phyloP scores from a whole-genome alignment of 2,113 vertebrate species.

The Lathamus discolor region DNA sequence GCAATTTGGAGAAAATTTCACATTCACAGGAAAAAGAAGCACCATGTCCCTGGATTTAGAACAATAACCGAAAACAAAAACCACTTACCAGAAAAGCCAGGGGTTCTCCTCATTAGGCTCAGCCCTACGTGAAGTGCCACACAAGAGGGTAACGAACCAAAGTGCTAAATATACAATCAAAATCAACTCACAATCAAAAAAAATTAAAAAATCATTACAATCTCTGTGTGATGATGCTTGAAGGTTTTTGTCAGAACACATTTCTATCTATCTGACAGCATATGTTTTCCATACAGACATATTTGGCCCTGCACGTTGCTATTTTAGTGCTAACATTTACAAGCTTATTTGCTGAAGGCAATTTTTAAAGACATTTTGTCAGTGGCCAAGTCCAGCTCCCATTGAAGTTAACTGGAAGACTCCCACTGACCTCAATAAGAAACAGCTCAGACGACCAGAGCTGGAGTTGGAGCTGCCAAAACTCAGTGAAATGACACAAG shows the following conservation, averaged over 20 bases:
- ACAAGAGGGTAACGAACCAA: not conserved
- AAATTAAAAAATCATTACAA: not conserved
- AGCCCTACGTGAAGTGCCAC: not conserved
- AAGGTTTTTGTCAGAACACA: not conserved
- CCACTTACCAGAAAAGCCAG: not conserved
- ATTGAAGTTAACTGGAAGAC: conserved; percentile 39
- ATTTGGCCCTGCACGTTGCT: conserved; percentile 5
- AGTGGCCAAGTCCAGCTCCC: conserved; percentile 21
- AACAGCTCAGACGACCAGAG: not conserved
- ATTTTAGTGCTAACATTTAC: conserved; percentile 45
- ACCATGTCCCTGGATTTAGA: not conserved
- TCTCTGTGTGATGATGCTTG: not conserved
- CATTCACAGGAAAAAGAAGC: not conserved
- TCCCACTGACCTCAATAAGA: conserved; percentile 48
- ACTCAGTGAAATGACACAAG: not conserved
- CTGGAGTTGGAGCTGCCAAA: not conserved
- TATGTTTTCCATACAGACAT: conserved; percentile 46
- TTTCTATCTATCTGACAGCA: conserved; percentile 20
- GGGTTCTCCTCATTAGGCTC: not conserved
- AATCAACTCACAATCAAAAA: not conserved
- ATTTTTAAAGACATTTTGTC: conserved; percentile 55
- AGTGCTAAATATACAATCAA: not conserved
- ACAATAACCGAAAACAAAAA: conserved; percentile 2
- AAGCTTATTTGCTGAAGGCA: conserved; percentile 54
- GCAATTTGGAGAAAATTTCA: not conserved